phyloP scores from a whole-genome alignment of 2,888 invertebrate genomes.

The Tipula helvola region DNA sequence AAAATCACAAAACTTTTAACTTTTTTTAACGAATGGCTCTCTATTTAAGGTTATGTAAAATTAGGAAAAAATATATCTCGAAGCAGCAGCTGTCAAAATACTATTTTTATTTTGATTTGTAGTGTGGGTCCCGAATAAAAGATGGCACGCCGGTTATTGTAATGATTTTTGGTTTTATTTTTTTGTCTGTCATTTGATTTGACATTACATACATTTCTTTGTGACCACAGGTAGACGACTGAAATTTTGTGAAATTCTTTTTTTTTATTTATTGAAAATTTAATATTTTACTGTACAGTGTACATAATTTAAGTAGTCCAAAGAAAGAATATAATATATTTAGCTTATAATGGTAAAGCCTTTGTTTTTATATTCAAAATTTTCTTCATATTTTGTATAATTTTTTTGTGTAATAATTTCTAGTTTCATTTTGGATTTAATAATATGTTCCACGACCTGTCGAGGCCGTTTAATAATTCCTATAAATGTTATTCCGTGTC shows the following conservation, averaged over 20 bases:
- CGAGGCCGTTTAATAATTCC: slow-evolving; percentile 67
- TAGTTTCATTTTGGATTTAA: slow-evolving; percentile 70
- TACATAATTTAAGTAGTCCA: not conserved
- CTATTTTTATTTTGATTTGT: not conserved
- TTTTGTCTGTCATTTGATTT: not conserved
- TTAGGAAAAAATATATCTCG: not conserved
- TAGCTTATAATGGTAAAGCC: not conserved
- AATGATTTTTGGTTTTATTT: not conserved
- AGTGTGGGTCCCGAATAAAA: not conserved
- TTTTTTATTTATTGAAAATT: not conserved
- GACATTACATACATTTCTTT: not conserved
- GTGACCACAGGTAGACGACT: not conserved
- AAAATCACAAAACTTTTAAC: not conserved
- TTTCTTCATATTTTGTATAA: not conserved
- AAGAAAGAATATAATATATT: not conserved
- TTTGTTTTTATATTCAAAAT: not conserved
- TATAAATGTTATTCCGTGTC: slow-evolving; percentile 90
- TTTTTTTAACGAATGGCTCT: not conserved
- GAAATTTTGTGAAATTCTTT: not conserved
- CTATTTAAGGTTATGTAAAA: not conserved
- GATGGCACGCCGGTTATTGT: not conserved
- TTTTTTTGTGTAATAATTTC: slow-evolving; percentile 20
- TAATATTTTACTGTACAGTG: not conserved
- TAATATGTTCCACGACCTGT: slow-evolving; percentile 70
- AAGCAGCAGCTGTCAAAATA: not conserved